Conservation (phyloP, 2,888 invertebrate species). For the Nesidiocoris tenuis region DNA sequence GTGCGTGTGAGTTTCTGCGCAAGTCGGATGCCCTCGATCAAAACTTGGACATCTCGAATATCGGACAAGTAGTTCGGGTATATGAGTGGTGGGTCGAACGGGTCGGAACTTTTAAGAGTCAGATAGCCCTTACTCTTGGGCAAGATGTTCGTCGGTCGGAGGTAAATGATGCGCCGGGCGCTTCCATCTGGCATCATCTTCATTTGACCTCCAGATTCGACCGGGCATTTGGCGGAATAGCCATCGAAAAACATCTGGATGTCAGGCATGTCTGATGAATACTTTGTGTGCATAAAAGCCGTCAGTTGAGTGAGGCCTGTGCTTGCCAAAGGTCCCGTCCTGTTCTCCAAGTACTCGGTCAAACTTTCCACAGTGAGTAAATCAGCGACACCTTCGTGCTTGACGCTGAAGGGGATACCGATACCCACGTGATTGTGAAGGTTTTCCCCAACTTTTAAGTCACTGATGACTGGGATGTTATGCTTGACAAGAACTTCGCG, state of each 20-base stretch:
- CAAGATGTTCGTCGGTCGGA: slow-evolving; percentile 54
- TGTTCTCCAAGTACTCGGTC: slow-evolving; percentile 53
- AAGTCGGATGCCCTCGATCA: slow-evolving; percentile 53
- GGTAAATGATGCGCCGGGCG: slow-evolving; percentile 44
- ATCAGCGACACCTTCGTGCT: slow-evolving; percentile 46
- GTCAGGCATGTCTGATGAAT: slow-evolving; percentile 54
- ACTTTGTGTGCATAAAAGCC: slow-evolving; percentile 55
- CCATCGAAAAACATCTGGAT: slow-evolving; percentile 57
- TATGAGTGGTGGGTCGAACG: slow-evolving; percentile 58
- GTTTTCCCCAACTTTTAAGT: slow-evolving; percentile 60
- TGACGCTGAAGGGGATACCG: slow-evolving; percentile 53
- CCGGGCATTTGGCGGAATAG: slow-evolving; percentile 53
- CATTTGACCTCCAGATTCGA: slow-evolving; percentile 25
- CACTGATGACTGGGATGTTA: slow-evolving; percentile 56
- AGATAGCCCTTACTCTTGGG: slow-evolving; percentile 53
- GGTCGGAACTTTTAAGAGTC: slow-evolving; percentile 56
- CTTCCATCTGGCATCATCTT: slow-evolving; percentile 37
- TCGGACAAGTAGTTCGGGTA: slow-evolving; percentile 59
- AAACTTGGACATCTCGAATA: slow-evolving; percentile 54
- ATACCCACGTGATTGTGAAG: slow-evolving; percentile 60
- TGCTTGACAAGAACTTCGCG: slow-evolving; percentile 57
- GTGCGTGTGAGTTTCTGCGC: slow-evolving; percentile 49
- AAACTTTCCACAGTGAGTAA: slow-evolving; percentile 52
- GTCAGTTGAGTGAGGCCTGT: slow-evolving; percentile 57
- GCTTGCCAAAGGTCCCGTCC: slow-evolving; percentile 55